These are phyloP conservation scores for Bathynomus jamesi DNA, from an alignment of 1,140 invertebrate species.

Conservation along the genomic window DNA sequence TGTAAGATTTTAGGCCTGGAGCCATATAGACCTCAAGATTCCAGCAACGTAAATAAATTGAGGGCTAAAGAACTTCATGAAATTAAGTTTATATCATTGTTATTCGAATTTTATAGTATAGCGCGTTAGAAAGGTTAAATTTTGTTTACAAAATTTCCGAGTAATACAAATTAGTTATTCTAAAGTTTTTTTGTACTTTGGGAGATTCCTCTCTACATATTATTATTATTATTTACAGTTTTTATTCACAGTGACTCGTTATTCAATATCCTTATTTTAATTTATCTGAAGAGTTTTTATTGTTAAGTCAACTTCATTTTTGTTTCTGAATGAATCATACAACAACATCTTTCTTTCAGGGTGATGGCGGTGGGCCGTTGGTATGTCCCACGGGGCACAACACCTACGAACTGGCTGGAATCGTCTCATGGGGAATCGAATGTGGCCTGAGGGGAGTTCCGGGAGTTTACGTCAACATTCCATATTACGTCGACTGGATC, in stretches of 20 bases:
- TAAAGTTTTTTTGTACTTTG: background rate
- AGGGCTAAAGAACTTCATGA: no score
- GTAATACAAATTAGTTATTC: background rate
- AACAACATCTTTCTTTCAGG: constrained; percentile 41
- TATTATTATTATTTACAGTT: background rate
- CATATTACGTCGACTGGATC: constrained; percentile 80
- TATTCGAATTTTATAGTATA: no score
- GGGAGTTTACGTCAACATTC: constrained; percentile 78
- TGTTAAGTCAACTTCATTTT: background rate
- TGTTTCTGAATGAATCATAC: background rate
- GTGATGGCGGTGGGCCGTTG: constrained; percentile 82
- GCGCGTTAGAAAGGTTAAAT: no score
- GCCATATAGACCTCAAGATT: no score
- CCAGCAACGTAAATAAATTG: no score
- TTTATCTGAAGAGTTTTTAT: constrained; percentile 17
- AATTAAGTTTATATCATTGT: no score
- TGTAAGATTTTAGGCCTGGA: no score
- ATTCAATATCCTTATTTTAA: background rate
- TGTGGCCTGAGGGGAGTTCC: constrained; percentile 77
- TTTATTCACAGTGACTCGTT: background rate
- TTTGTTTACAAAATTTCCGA: no score
- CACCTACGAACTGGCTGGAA: constrained; percentile 71
- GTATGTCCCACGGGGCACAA: constrained; percentile 73
- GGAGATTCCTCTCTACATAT: background rate
- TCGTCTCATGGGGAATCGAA: constrained; percentile 80